phyloP scores from a whole-genome alignment of 2,888 invertebrate species.

The Onchidella celtica region DNA sequence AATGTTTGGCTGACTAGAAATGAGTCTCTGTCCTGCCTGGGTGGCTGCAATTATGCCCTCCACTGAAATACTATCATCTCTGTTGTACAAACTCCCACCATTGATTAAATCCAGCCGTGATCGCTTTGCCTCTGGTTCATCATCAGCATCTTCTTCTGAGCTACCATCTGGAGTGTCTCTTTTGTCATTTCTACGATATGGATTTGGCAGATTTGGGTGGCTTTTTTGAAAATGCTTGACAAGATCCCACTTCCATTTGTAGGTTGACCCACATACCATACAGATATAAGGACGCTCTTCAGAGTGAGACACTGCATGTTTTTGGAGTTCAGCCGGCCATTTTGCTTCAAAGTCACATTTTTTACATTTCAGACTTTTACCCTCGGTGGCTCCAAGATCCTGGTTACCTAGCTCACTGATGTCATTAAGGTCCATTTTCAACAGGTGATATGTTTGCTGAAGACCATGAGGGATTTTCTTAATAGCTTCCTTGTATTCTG shows the following conservation, averaged over 20 bases:
- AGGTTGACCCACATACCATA: constrained; percentile 78
- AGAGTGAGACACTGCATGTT: constrained; percentile 79
- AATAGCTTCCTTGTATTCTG: constrained; percentile 72
- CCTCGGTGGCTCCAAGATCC: constrained; percentile 62
- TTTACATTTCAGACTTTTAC: constrained; percentile 75
- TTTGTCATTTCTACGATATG: constrained; percentile 62
- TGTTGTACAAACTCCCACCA: neutral
- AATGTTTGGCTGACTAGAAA: constrained; percentile 53
- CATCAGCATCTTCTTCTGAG: constrained; percentile 35
- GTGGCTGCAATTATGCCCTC: constrained; percentile 53
- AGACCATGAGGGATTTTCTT: constrained; percentile 75
- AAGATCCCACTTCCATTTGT: constrained; percentile 80
- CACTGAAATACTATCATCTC: constrained; percentile 51
- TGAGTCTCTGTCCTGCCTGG: constrained; percentile 50
- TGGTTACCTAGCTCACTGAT: constrained; percentile 67
- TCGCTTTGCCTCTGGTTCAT: constrained; percentile 30
- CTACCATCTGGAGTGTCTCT: constrained; percentile 62
- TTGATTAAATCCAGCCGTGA: neutral
- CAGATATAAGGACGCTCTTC: constrained; percentile 77
- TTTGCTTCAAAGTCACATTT: constrained; percentile 77
- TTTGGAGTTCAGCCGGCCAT: constrained; percentile 78
- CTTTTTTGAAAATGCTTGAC: constrained; percentile 79
- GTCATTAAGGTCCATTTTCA: constrained; percentile 72
- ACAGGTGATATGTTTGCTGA: constrained; percentile 73
- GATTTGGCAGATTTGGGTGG: constrained; percentile 76